Evolutionary conservation across 2,113 vertebrate genomes (phyloP), one percentile per base, ranked within the genome.

Genomic region (Microcebus tavaratra): DNA sequence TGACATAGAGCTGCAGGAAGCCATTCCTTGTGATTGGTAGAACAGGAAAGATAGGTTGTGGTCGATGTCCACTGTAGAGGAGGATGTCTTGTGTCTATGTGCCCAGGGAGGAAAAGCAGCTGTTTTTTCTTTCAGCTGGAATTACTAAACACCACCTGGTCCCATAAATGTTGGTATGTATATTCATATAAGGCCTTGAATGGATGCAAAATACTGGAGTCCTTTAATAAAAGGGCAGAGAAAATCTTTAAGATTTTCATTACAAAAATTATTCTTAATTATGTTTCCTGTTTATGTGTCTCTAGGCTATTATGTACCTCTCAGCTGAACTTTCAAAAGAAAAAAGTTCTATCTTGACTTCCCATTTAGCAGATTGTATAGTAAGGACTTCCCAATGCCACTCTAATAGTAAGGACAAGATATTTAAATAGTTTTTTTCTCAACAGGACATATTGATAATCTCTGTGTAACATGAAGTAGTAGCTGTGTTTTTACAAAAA

Each of bases 391-490:
- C 42, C 23, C 59, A 75, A 6, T 90, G 72, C 34, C 84, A 86
- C 84, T 93, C 90, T 72, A 53, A 2, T 34, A 94, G n/a, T 55
- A 89, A 0, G 0, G 42, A 42, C 53, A 97, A 93, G 25, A 87
- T 92, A 53, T 88, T 80, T 17, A 79, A 36, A 48, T 83, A 85
- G 6, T 82, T 98, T 97, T 98, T 97, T 97, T 95, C 50, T 68
- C 18, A 95, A 94, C 61, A 96, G 87, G 93, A 59, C 3, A 17
- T 29, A 27, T 42, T 23, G 81, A 65, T 55, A 7, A 70, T 72
- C 45, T 93, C 93, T 97, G 88, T 53, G 5, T 73, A 95, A 57
- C 12, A 23, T 72, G 48, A 86, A 70, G 31, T 81, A 87, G 7
- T 94, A 76, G 29, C 23, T 76, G 12, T 67, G 6, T 73, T 82